Evolutionary conservation across 2,797 vertebrate genomes (phyloP).

Genomic region (Masticophis lateralis): DNA sequence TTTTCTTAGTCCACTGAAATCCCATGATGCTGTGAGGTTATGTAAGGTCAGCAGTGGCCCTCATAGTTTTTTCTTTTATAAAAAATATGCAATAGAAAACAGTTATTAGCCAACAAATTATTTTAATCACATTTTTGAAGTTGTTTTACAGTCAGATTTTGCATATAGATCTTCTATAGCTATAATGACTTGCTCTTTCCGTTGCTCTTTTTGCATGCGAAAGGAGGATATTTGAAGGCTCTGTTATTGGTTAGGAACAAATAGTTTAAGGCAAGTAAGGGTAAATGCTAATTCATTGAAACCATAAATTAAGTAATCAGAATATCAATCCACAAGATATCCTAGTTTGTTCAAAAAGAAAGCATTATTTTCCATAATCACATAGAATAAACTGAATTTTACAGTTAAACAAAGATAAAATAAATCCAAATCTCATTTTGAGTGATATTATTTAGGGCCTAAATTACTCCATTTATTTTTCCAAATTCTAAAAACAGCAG

Average conservation of each 20-base stretch:
- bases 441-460: not conserved
- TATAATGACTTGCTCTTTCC: not conserved
- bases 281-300: not conserved
- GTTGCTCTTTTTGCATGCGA: not conserved
- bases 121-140: conserved; percentile 7
- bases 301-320: not conserved
- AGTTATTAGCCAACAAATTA: conserved; percentile 3
- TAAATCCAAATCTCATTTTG: not conserved
- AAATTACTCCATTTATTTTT: not conserved
- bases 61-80: not conserved
- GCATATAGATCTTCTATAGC: not conserved
- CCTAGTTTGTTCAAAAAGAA: not conserved
- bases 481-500: not conserved
- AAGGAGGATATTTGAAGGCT: not conserved
- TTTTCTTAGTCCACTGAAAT: not conserved
- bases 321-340: not conserved
- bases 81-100: not conserved
- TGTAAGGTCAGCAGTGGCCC: not conserved
- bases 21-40: not conserved
- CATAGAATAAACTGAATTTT: not conserved
- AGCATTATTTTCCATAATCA: not conserved
- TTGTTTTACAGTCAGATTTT: conserved; percentile 3
- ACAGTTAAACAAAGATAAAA: not conserved
- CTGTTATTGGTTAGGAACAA: not conserved
- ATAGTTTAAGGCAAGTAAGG: not conserved